A percentile compares a stretch with the other conserved stretches of the same genome.
Conservation (phyloP, 2,113 vertebrate species). For the Platichthys flesus region DNA sequence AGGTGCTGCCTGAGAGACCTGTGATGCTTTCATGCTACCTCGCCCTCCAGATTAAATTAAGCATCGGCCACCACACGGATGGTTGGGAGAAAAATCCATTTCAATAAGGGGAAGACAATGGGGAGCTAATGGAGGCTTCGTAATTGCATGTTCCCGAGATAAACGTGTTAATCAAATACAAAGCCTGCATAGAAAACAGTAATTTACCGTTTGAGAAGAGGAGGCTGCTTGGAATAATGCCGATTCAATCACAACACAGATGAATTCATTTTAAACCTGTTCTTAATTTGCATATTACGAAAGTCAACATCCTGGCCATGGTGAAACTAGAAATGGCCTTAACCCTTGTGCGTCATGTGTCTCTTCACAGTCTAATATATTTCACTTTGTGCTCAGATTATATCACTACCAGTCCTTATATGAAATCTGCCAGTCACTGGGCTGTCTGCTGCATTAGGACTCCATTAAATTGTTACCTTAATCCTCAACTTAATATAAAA, state of each 20-base stretch:
- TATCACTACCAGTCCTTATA: not conserved
- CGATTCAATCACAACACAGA: constrained; percentile 63
- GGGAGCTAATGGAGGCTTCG: constrained; percentile 72
- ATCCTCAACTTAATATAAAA: not conserved
- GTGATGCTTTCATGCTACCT: constrained; percentile 70
- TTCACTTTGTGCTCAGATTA: not conserved
- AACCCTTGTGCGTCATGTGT: not conserved
- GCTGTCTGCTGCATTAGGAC: not conserved
- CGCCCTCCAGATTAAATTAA: constrained; percentile 75
- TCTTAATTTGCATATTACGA: constrained; percentile 53
- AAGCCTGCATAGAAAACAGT: constrained; percentile 73
- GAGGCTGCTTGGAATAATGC: constrained; percentile 54
- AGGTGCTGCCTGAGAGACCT: constrained; percentile 64
- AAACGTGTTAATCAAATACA: constrained; percentile 79
- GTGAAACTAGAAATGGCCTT: not conserved
- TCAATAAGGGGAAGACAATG: constrained; percentile 78
- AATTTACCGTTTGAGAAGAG: constrained; percentile 64
- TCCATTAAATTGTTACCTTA: not conserved
- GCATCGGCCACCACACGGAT: constrained; percentile 50
- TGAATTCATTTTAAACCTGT: constrained; percentile 55
- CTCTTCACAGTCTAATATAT: not conserved
- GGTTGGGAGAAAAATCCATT: constrained; percentile 75
- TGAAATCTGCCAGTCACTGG: not conserved
- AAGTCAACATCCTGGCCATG: constrained; percentile 28
- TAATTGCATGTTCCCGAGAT: constrained; percentile 82